Evolutionary conservation across 2,888 invertebrate genomes (phyloP).

Genomic region (Drosophila kuntzei): DNA sequence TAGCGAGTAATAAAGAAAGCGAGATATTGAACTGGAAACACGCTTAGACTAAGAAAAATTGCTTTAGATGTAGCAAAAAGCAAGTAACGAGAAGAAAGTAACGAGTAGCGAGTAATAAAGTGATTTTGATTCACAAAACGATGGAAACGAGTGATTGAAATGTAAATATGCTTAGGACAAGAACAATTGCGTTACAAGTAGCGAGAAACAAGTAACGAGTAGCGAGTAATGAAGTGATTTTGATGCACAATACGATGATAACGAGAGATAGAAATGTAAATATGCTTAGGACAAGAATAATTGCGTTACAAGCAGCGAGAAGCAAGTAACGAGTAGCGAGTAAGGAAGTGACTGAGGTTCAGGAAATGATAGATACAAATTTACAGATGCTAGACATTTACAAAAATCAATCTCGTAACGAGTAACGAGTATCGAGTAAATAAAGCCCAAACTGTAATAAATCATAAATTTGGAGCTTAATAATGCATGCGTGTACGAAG

Average conservation of each 20-base stretch:
- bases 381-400: no score
- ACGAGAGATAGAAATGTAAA: neutral
- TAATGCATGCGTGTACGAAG: conserved; percentile 32
- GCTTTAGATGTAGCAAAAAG: no score
- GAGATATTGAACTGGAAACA: neutral
- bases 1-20: neutral
- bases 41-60: neutral
- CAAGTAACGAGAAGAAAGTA: neutral
- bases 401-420: no score
- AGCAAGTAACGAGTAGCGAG: neutral
- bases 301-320: neutral
- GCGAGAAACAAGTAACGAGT: neutral
- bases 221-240: neutral
- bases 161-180: no score
- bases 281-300: neutral
- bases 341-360: no score
- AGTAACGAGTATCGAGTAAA: neutral
- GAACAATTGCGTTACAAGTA: neutral
- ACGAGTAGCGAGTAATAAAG: neutral
- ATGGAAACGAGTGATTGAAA: neutral
- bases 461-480: conserved; percentile 6
- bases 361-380: no score
- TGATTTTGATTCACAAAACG: neutral
- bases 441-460: neutral
- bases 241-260: neutral